These are phyloP conservation scores for Corythaixoides concolor DNA, from an alignment of 2,113 vertebrate species.

Conservation along the genomic window DNA sequence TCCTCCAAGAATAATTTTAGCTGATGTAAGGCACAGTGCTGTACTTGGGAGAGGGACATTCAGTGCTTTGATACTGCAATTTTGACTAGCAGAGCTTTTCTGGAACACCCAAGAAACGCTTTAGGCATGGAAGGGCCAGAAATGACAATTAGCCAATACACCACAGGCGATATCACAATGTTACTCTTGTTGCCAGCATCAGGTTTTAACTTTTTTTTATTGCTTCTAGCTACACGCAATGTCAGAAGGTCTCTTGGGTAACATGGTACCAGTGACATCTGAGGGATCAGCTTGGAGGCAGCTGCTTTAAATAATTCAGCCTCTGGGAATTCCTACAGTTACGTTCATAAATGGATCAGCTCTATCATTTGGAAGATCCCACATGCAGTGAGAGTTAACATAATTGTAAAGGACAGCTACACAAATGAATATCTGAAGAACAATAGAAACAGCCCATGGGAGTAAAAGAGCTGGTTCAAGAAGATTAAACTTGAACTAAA, in stretches of 20 bases:
- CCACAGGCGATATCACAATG: neutral
- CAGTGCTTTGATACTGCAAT: neutral
- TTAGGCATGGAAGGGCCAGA: neutral
- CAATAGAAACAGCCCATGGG: neutral
- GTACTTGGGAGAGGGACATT: neutral
- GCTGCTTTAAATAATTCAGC: neutral
- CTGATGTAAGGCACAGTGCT: neutral
- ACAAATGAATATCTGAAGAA: neutral
- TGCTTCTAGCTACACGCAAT: neutral
- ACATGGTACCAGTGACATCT: neutral
- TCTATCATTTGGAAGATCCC: neutral
- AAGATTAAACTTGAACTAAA: neutral
- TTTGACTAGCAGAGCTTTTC: neutral
- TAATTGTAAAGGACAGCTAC: neutral
- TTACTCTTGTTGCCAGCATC: neutral
- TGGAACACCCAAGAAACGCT: neutral
- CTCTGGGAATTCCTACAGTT: neutral
- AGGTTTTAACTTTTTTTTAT: neutral
- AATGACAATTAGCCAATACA: neutral
- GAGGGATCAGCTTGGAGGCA: neutral
- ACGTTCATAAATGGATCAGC: neutral
- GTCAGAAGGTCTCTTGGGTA: neutral
- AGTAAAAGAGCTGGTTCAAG: neutral
- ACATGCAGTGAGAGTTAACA: neutral
- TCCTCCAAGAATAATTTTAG: neutral